phyloP scores from a whole-genome alignment of 2,888 invertebrate genomes.

The Onthophagus sagittarius region DNA sequence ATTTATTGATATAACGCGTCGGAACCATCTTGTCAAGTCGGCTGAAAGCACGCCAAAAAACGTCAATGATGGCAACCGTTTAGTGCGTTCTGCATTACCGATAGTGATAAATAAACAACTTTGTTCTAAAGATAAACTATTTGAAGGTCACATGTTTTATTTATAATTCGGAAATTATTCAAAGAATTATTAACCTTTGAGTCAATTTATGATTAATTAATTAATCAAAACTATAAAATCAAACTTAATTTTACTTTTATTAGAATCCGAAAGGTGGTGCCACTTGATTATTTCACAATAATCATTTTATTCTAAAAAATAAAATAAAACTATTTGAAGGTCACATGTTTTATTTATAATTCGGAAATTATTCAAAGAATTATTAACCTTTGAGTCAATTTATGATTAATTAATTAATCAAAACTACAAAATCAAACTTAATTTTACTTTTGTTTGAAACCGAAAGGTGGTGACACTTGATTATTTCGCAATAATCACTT shows the following conservation, averaged over 20 bases:
- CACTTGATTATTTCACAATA: no score
- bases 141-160: neutral
- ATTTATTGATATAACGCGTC: slow-evolving; percentile 16
- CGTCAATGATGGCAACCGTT: slow-evolving; percentile 21
- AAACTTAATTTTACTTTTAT: no score
- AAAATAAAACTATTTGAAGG: no score
- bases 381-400: neutral
- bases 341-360: neutral
- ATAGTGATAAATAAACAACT: neutral
- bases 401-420: neutral
- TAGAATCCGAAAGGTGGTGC: no score
- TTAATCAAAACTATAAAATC: no score
- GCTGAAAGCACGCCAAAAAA: slow-evolving; percentile 24
- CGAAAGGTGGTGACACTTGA: no score
- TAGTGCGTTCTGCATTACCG: slow-evolving; percentile 18
- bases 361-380: neutral
- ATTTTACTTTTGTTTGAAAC: no score
- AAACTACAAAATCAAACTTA: no score
- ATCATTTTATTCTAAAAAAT: no score
- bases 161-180: neutral
- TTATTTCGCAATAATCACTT: no score
- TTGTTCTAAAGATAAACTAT: neutral
- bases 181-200: neutral
- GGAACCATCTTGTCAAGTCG: slow-evolving; percentile 25
- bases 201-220: neutral